Evolutionary conservation across 1,140 invertebrate species (phyloP), one percentile per base, ranked within the genome.

Genomic region (Hycleus phaleratus): DNA sequence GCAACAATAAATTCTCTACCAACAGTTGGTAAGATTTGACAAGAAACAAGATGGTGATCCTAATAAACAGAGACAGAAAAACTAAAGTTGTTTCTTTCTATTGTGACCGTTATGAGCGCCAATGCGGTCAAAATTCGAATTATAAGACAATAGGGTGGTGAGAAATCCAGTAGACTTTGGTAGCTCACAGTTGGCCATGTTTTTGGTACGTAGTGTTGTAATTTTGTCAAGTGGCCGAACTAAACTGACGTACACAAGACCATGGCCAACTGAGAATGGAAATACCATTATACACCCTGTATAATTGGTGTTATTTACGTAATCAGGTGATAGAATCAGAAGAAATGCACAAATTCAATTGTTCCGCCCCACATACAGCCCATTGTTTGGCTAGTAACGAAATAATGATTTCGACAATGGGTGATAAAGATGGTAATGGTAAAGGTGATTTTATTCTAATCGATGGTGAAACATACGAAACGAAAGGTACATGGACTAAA

Each of bases 331-430:
- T 91, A 54, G 83, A 87, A 66, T 81, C 84, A 6, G 75, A 79
- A 25, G 87, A 93, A 62, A 78, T 98, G 68, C 83, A 86, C 66
- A 79, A 80, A 56, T 74, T 83, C 38, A 85, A 91, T 68, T 82
- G 93, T 24, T 81, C 85, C 7, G 85, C 88, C 40, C 93, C 93
- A 0, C 96, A 98, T 68, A 97, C 96, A 0, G 80, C 88, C 4
- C 96, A 99, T 74, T 99, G 97, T 73, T 76, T 97, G 39, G 86
- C 91, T 8, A 85, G 78, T 58, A 94, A 95, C 0, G 86, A 97
- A 65, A 86, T 98, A 42, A 94, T 98, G 86, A 95, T 99, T 65
- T 96, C 93, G 4, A 87, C 85, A 4, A 84, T 97, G 82, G 96
- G 95, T 4, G 90, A 93, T 75, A 79, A 78, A 2, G 72, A 88